A percentile compares a stretch with the other conserved stretches of the same genome.
These are phyloP conservation scores for Sinocyclocheilus rhinocerous DNA, from an alignment of 2,113 vertebrate species.

Conservation along the genomic window DNA sequence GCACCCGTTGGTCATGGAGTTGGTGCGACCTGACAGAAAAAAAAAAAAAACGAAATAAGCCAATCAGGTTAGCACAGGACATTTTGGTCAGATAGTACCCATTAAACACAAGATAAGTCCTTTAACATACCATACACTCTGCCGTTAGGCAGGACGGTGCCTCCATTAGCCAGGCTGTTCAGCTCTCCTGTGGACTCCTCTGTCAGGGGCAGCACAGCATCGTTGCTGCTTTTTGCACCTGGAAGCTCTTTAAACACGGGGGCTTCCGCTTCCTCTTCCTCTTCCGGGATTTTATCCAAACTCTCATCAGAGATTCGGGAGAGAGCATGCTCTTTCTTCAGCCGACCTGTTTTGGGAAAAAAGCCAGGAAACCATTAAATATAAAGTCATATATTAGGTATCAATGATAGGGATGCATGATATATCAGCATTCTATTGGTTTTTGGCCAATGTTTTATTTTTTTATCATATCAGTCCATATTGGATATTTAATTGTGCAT, in stretches of 20 bases:
- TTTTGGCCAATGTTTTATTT: neutral
- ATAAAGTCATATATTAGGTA: neutral
- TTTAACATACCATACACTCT: slow-evolving; percentile 74
- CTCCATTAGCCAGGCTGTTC: slow-evolving; percentile 80
- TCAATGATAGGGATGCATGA: neutral
- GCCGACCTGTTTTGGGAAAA: slow-evolving; percentile 75
- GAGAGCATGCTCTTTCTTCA: slow-evolving; percentile 90
- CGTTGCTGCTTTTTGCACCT: slow-evolving; percentile 86
- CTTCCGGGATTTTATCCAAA: slow-evolving; percentile 91
- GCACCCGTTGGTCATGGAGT: slow-evolving; percentile 94
- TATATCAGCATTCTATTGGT: neutral
- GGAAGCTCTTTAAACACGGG: slow-evolving; percentile 96
- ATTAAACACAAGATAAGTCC: neutral
- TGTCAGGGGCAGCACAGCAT: slow-evolving; percentile 87
- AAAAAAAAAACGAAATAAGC: too few species aligned
- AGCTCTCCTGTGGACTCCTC: slow-evolving; percentile 79
- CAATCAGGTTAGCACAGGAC: neutral
- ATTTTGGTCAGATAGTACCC: neutral
- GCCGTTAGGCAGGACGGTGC: slow-evolving; percentile 84
- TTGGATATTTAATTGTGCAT: neutral
- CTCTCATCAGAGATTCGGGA: slow-evolving; percentile 93
- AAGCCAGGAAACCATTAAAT: neutral
- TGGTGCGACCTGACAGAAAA: slow-evolving; percentile 82
- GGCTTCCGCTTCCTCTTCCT: slow-evolving; percentile 87
- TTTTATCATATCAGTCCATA: neutral